Base-by-base conservation (phyloP, 2,797 vertebrate genomes). In the Intellagama lesueurii region DNA sequence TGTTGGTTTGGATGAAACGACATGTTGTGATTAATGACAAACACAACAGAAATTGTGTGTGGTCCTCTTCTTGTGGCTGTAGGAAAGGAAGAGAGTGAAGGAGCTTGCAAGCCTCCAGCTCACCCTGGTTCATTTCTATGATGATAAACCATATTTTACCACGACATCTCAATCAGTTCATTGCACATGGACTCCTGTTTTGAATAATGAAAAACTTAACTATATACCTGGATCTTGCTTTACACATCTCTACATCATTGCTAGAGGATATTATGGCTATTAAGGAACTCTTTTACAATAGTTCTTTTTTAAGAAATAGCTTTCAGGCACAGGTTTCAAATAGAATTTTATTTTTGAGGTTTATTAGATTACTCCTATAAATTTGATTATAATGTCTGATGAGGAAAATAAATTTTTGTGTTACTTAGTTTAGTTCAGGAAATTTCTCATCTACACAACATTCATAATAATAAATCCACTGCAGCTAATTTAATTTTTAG, bases 401-500 rank as follows among this genome's bases (percentile, higher is more conserved):
- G 91, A 77, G 90, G 49, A 40, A 2, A 84, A 7, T 89, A 75
- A 90, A 47, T 35, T 77, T 90, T 92, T 90, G 75, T 86, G 93
- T 92, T 69, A 82, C 26, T 90, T 89, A 88, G 24, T 7, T 12
- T 52, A 60, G 11, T 85, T 87, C 84, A 87, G 93, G 87, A 92
- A 91, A 77, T 88, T 88, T 88, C 32, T 91, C 0, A 75, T 44
- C 83, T 86, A 90, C 26, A 93, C 78, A 90, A 83, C 90, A 72
- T n/a, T 81, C 78, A 85, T 91, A 93, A 88, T 69, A 83, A 81
- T 89, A 89, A 90, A 83, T 7, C 68, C 88, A 83, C 90, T 92
- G 0, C 35, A 87, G 91, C 93, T 87, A 16, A 87, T 92, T 87
- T 94, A 73, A 9, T 93, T 95, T 91, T 49, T 79, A 84, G 83